Evolutionary conservation across 2,113 vertebrate species (phyloP).

Genomic region (Melierax canorus): DNA sequence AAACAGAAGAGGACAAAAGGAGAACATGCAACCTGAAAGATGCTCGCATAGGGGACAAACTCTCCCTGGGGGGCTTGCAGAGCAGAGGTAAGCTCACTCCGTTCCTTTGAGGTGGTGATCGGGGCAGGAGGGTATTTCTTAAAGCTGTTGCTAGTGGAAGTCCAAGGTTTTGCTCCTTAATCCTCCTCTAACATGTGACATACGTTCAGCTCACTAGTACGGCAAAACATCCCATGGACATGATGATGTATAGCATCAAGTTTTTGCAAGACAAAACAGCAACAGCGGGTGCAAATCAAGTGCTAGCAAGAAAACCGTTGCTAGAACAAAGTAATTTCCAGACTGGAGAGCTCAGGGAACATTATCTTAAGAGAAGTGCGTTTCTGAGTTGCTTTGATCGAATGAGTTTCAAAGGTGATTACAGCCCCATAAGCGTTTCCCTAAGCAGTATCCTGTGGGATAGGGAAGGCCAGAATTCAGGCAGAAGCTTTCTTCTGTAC

Average conservation of each 20-base stretch:
- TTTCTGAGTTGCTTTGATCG: slow-evolving; percentile 30
- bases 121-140: background rate
- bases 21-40: background rate
- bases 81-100: background rate
- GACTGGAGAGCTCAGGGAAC: background rate
- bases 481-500: slow-evolving; percentile 20
- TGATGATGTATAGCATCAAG: background rate
- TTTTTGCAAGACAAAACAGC: background rate
- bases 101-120: background rate
- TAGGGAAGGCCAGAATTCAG: slow-evolving; percentile 18
- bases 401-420: slow-evolving; percentile 37
- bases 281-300: background rate
- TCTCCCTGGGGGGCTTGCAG: background rate
- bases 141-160: background rate
- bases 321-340: slow-evolving; percentile 6
- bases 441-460: slow-evolving; percentile 26
- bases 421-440: slow-evolving; percentile 6
- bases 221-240: background rate
- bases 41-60: background rate
- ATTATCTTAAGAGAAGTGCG: background rate
- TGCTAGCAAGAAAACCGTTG: background rate
- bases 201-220: background rate
- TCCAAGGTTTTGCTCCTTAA: background rate
- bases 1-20: background rate
- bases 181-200: background rate